Evolutionary conservation across 2,113 vertebrate species (phyloP).

Genomic region (Prietella phreatophila): DNA sequence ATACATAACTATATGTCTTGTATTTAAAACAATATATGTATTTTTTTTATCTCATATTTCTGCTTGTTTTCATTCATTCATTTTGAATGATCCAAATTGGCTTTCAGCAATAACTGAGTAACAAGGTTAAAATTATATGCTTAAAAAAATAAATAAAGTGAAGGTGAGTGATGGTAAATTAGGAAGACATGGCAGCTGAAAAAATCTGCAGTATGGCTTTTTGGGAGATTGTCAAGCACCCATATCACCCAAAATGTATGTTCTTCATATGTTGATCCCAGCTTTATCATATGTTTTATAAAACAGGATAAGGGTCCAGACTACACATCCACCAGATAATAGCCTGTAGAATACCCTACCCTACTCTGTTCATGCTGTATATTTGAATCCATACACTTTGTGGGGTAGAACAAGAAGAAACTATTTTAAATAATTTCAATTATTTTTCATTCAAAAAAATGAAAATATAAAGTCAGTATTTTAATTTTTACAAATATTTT

Average conservation of each 20-base stretch:
- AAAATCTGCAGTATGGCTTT: not conserved
- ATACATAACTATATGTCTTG: not conserved
- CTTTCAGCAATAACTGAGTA: conserved; percentile 1
- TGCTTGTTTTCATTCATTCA: not conserved
- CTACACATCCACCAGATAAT: not conserved
- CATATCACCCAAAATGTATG: not conserved
- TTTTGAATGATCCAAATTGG: not conserved
- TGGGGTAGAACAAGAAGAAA: not conserved
- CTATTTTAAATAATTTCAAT: not conserved
- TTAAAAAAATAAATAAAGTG: not conserved
- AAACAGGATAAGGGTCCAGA: not conserved
- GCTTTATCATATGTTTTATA: not conserved
- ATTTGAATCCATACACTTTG: not conserved
- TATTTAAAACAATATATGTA: not conserved
- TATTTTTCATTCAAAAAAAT: not conserved
- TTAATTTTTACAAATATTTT: not conserved
- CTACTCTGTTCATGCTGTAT: not conserved
- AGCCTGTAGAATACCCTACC: not conserved
- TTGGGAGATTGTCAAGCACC: not conserved
- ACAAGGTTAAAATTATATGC: not conserved
- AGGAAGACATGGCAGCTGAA: not conserved
- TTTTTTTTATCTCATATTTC: not conserved
- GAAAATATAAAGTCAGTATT: not conserved
- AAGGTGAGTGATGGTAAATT: not conserved
- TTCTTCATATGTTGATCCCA: not conserved